Base-by-base conservation (phyloP, 2,113 vertebrate species). In the Carassius carassius region DNA sequence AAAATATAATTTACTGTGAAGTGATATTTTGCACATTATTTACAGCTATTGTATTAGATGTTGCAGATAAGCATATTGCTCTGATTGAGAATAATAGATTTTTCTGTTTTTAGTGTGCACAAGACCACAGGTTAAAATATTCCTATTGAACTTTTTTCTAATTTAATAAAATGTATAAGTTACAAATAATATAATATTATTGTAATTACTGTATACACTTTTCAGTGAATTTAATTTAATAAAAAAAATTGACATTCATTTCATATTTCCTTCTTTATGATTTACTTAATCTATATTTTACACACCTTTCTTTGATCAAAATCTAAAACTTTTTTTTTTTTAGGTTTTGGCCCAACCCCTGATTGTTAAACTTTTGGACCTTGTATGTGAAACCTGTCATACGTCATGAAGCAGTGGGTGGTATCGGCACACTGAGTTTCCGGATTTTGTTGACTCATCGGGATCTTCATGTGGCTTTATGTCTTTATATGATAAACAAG, bases 401-500 rank as follows among this genome's bases (percentile, higher is more conserved):
- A 19, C 3, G 32, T 44, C 19, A n/a, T 23, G 21, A n/a, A 73
- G 41, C 21, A 21, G 19, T 44, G 4, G 19, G 21, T 12, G 32
- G 69, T n/a, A 41, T 41, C 19, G 3, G 5, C 69, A 72, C 69
- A 72, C 44, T 23, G 37, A 47, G 37, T 73, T 73, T 44, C 11
- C 0, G 5, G 37, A 23, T 14, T 11, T 69, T 37, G 4, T 21
- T 37, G 32, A 35, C 8, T 44, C 70, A 11, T 77, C 29, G 0
- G 25, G 17, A 58, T 78, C 51, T 58, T 58, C 29, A 0, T 35
- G 49, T 12, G 74, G 4, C 49, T 77, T 77, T 12, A 44, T 56
- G 19, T 60, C 51, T 60, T 78, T 78, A 37, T 58, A 58, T 77
- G 17, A 9, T 77, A 14, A 58, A 77, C 74, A 77, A 78, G 10